Evolutionary conservation across 2,888 invertebrate genomes (phyloP), one percentile per base, ranked within the genome.

Genomic region (Oscheius sp.): DNA sequence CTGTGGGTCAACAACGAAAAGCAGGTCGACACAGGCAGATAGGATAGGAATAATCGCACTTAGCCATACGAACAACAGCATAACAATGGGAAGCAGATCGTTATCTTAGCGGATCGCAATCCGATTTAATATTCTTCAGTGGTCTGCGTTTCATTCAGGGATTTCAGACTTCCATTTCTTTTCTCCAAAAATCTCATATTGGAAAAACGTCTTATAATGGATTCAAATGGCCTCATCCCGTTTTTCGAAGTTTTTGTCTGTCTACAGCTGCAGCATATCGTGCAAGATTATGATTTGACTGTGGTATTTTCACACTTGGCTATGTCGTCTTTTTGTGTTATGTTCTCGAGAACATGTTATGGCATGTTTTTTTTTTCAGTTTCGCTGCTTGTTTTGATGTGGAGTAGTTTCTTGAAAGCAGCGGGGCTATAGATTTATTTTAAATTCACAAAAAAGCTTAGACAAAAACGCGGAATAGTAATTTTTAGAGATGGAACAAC

Each of bases 1-100:
- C n/a, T 63, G 27, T 1, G 72, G 63, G 27, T 80, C 80, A 55
- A 80, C 59, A 0, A 76, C 76, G 53, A 76, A 78, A 16, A 80
- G 68, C 0, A 80, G 63, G 73, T 80, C 80, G 49, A 80, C 71
- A 56, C 80, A 80, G 6, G 74, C 46, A 6, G 23, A 43, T 18
- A 29, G 29, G 3, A 63, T 56, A 18, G 72, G 64, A 43, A 63
- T 18, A 0, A 73, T 21, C 9, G 25, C 27, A 21, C 21, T 23
- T 46, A 73, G 25, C 25, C 70, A 55, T 27, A 75, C 52, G 41
- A 75, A 68, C 52, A 70, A 59, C 56, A 71, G 45, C 69, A 69
- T 69, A 56, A 69, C 66, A 66, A 49, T 66, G 66, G 52, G 29
- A n/a, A 18, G 27, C 12, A 16, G 66, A 66, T 66, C 27, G 29